Evolutionary conservation across 2,888 invertebrate species (phyloP).

Genomic region (Smittia sp.): DNA sequence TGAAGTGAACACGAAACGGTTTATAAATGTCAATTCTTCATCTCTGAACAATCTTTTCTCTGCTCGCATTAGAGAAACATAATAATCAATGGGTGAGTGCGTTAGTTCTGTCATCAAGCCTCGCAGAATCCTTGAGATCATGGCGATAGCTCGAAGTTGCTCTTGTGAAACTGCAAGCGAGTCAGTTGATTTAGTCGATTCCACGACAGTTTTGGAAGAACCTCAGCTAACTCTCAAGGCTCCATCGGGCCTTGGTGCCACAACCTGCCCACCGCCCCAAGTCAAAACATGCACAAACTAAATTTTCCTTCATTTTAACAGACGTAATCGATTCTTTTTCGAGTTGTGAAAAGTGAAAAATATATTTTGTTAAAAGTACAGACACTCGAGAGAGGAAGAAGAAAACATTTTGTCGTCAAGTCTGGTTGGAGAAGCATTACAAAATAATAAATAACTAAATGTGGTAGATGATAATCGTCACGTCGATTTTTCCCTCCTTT

Average conservation of each 20-base stretch:
- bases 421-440: slow-evolving; percentile 22
- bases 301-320: neutral
- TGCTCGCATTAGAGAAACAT: neutral
- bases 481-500: slow-evolving; percentile 37
- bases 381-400: slow-evolving; percentile 1
- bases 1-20: neutral
- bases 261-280: neutral
- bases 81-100: neutral
- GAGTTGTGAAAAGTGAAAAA: slow-evolving; percentile 12
- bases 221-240: no score
- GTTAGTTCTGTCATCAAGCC: no score
- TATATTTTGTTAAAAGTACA: slow-evolving; percentile 22
- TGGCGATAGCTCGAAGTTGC: no score
- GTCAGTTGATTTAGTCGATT: no score
- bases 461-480: slow-evolving; percentile 35
- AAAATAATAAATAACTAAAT: slow-evolving; percentile 33
- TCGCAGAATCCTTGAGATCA: no score
- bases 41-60: neutral
- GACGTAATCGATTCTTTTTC: slow-evolving; percentile 3
- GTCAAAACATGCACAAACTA: neutral
- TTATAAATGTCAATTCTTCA: slow-evolving; percentile 12
- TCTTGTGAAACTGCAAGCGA: no score
- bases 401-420: slow-evolving; percentile 6
- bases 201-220: no score
- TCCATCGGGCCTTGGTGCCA: neutral